Evolutionary conservation across 2,113 vertebrate genomes (phyloP), one percentile per base, ranked within the genome.

Genomic region (Poeciliopsis turrubarensis): DNA sequence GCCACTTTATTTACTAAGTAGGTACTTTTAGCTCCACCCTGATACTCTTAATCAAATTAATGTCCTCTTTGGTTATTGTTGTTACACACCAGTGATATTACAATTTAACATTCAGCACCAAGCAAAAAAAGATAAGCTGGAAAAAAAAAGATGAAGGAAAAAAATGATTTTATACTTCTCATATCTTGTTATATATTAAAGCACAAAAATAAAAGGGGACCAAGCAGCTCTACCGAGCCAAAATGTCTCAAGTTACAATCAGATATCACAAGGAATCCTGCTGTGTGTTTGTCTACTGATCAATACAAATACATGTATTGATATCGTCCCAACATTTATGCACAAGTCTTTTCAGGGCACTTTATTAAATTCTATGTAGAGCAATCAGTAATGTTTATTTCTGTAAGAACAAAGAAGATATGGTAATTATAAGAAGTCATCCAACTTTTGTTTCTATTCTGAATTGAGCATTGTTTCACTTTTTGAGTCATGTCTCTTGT

Each of bases 321-420:
- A 87, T 86, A 81, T 65, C 84, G 51, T 83, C 83, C 89, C 83
- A 44, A 75, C 83, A 83, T 77, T 85, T 92, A 92, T 92, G 91
- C 91, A 92, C 89, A 92, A 75, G 60, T 74, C 22, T 25, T 84
- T 92, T 92, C 85, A 89, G 85, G 89, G 92, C 91, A 93, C 90
- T 92, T 92, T 92, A 91, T 82, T 54, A 86, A 79, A 89, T 79
- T 65, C 68, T 76, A 84, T 77, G 72, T 87, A 77, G 79, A 90
- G 77, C 72, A 86, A 86, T 88, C 72, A 75, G 71, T 82, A 80
- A 68, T 69, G 62, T 79, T 81, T 13, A 83, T 83, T 87, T 87
- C 29, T 79, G 82, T 65, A 81, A 79, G 54, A 82, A 81, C 32
- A 37, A 76, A 64, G 65, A 4, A 70, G 68, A 17, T 65, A 29